Evolutionary conservation across 2,888 invertebrate genomes (phyloP).

Genomic region (Eurytoma californica): DNA sequence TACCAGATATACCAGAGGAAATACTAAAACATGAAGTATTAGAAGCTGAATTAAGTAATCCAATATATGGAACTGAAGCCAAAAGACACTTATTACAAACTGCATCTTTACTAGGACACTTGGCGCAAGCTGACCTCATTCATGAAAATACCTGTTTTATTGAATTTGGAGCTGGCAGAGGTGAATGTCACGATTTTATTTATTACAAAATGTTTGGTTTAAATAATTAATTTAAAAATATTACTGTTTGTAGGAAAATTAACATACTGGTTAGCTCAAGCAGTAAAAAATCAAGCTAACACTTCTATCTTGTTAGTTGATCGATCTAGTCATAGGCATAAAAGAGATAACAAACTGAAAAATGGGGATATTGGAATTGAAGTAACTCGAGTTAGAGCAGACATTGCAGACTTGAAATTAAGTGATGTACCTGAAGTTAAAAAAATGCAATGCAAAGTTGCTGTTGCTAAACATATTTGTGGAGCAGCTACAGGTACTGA

Average conservation of each 20-base stretch:
- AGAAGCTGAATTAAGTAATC: constrained; percentile 75
- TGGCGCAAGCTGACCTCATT: constrained; percentile 80
- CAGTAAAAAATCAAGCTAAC: constrained; percentile 76
- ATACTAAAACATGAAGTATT: constrained; percentile 75
- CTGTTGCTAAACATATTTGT: constrained; percentile 91
- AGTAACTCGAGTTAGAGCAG: constrained; percentile 84
- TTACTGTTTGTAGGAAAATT: constrained; percentile 79
- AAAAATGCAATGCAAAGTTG: constrained; percentile 77
- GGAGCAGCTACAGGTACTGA: constrained; percentile 87
- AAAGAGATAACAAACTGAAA: constrained; percentile 82
- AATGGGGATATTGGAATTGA: constrained; percentile 72
- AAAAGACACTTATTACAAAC: constrained; percentile 87
- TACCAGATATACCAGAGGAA: constrained; percentile 72
- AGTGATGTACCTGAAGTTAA: constrained; percentile 77
- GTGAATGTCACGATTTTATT: constrained; percentile 71
- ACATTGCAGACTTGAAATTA: constrained; percentile 87
- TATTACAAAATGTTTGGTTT: constrained; percentile 18
- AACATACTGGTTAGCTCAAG: constrained; percentile 85
- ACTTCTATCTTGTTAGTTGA: constrained; percentile 85
- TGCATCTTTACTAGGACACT: constrained; percentile 84
- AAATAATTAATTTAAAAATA: neutral
- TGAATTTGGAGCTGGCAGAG: constrained; percentile 95
- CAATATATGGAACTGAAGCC: constrained; percentile 79
- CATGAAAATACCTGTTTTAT: constrained; percentile 83
- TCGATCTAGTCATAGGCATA: constrained; percentile 87